phyloP scores from a whole-genome alignment of 1,140 invertebrate species.

The Aricia agestis region DNA sequence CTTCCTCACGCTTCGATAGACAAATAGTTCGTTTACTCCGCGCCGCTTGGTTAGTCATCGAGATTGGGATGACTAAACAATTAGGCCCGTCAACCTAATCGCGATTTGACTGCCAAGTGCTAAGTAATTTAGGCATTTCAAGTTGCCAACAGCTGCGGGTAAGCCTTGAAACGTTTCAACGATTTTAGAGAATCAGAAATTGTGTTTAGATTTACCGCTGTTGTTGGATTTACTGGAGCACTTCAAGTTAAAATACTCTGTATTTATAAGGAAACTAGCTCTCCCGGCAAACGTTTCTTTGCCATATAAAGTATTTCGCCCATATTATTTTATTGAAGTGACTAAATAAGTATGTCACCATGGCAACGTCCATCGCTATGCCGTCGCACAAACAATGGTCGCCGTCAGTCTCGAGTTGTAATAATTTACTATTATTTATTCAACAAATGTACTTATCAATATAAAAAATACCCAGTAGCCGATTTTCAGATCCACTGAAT shows the following conservation, averaged over 20 bases:
- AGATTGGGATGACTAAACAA: constrained; percentile 25
- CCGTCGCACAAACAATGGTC: no score
- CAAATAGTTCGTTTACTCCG: constrained; percentile 32
- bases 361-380: no score
- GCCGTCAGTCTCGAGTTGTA: no score
- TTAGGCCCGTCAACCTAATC: constrained; percentile 26
- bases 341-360: no score
- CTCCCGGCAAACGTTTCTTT: no score
- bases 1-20: constrained; percentile 30
- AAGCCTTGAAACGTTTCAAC: not conserved
- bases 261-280: no score
- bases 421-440: no score
- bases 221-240: not conserved
- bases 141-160: not conserved
- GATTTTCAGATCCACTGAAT: no score
- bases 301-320: no score
- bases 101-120: constrained; percentile 33
- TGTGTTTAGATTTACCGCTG: not conserved
- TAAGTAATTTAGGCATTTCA: constrained; percentile 2
- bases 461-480: no score
- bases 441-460: no score
- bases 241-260: not conserved
- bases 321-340: no score
- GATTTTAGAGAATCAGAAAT: not conserved
- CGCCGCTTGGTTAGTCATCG: constrained; percentile 32